Evolutionary conservation across 2,888 invertebrate genomes (phyloP).

Genomic region (Chymomyza procnemis): DNA sequence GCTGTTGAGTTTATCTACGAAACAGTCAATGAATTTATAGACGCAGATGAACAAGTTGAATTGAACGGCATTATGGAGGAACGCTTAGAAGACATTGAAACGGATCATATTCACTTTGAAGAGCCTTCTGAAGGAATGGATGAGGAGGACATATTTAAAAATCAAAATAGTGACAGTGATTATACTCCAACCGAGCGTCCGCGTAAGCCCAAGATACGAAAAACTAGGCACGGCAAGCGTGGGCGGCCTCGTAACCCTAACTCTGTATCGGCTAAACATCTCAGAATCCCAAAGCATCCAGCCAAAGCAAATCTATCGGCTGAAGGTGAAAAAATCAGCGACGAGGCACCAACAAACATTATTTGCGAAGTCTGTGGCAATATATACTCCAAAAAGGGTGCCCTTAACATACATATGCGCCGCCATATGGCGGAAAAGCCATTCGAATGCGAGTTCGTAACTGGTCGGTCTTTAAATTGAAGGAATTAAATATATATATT

Average conservation of each 20-base stretch:
- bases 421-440: conserved; percentile 77
- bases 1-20: conserved; percentile 60
- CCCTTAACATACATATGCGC: conserved; percentile 77
- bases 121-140: conserved; percentile 28
- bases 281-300: conserved; percentile 1
- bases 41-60: conserved; percentile 64
- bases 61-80: conserved; percentile 60
- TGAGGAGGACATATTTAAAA: conserved; percentile 43
- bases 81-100: conserved; percentile 47
- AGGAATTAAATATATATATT: neutral
- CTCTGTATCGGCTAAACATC: neutral
- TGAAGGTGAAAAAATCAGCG: conserved; percentile 19
- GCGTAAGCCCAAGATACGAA: conserved; percentile 55
- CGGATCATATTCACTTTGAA: conserved; percentile 32
- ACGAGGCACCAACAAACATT: conserved; percentile 61
- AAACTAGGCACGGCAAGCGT: conserved; percentile 46
- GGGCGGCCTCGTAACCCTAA: conserved; percentile 48
- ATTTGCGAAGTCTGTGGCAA: conserved; percentile 78
- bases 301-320: conserved; percentile 13
- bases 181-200: conserved; percentile 55
- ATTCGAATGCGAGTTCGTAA: conserved; percentile 76
- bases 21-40: conserved; percentile 61
- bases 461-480: neutral
- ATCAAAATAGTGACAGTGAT: conserved; percentile 57
- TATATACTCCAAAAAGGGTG: conserved; percentile 75